Base-by-base conservation (phyloP, 1,140 invertebrate species). In the Muscidifurax raptorellus region DNA sequence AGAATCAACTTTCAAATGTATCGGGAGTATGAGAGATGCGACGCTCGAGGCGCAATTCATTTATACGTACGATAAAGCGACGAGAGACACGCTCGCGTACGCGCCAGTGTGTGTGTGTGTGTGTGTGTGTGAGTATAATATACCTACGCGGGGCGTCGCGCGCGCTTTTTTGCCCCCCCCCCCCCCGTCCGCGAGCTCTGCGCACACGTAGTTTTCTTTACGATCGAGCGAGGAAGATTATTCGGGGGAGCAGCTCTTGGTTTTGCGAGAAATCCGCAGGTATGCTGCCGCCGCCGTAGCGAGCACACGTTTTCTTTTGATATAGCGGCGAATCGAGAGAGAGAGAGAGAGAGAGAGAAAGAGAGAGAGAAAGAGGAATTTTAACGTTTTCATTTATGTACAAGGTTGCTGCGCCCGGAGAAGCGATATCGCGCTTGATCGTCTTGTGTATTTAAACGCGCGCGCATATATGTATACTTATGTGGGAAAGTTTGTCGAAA, bases 1-100 rank as follows among this genome's bases (percentile, higher is more conserved):
- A 77, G 81, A 83, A 67, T 83, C 59, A 52, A 67, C 59, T 67
- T 77, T 76, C 74, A 77, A 81, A 74, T 74, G 69, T 47, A 72
- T 74, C 30, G 80, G 44, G 69, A 36, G 30, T 75, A 59, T 75
- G 52, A 76, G n/a, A 74, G 72, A 75, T 59, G 74, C 12, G 28
- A 69, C n/a, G 72, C 59, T 76, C 64, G 59, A 67, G 40, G 18
- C 75, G 72, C 64, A 59, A 59, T 59, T 22, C 52, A 59, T 59
- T 18, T 5, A 18, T 13, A 18, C 15, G 18, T 4, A 18, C 52
- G 52, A 59, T 59, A 59, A 59, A 59, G 52, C 52, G 52, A 59
- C 64, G 12, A 25, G 77, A 59, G 77, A 80, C 64, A 64, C 71
- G 36, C 52, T 22, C 22, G n/a, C n/a, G n/a, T n/a, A n/a, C n/a